Evolutionary conservation across 2,888 invertebrate species (phyloP), one percentile per base, ranked within the genome.

Genomic region (Gymnocheta viridis): DNA sequence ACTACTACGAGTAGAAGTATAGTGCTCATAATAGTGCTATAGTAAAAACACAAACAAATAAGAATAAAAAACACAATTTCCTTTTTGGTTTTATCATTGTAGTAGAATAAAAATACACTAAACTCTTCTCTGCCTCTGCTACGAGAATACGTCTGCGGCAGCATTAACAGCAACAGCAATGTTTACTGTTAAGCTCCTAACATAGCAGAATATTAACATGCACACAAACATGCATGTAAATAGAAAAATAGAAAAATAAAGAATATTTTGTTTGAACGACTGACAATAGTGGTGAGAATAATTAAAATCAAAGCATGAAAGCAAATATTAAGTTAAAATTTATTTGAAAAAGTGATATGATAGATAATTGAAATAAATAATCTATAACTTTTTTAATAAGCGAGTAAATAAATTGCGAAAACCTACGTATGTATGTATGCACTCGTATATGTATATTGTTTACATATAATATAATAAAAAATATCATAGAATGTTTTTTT

Each of bases 11-110:
- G 2, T 41, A 32, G 9, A 44, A 35, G 17, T 35, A 47, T 29
- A 35, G 38, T 58, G 49, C 58, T 69, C 47, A 76, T 32, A 66
- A 64, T 62, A 73, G 38, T 9, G 62, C 51, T 12, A 32, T 12
- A 29, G 27, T 12, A 47, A 67, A 49, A 49, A 64, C 17, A 22
- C 24, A 56, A 2, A 38, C 5, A 35, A 51, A 56, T 17, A 14
- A 22, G 35, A 14, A 19, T 2, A 51, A 38, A 38, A 38, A 62
- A 32, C 4, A 44, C 14, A 35, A 47, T 17, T 47, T 47, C 17
- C 2, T 47, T 17, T 47, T 17, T 47, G 9, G 2, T 47, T 14
- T 47, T 6, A 47, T 47, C 7, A n/a, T 29, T 7, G 10, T 22
- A 56, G 10, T 51, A 12, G 14, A 32, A 32, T n/a, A 38, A 38